phyloP scores from a whole-genome alignment of 2,888 invertebrate species.

The Orthonychiurus folsomi region DNA sequence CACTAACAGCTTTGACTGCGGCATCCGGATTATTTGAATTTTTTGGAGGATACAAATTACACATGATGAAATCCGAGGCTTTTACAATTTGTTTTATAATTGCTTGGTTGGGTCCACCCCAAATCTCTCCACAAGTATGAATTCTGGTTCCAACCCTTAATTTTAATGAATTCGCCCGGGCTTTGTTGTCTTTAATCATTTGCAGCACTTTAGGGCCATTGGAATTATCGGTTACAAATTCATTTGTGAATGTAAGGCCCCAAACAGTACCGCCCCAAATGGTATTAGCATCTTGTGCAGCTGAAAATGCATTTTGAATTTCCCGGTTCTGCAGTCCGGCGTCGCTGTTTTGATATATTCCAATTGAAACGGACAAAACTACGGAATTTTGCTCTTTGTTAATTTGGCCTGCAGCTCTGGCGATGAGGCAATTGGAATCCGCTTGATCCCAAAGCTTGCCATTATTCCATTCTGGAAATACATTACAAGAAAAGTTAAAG shows the following conservation, averaged over 20 bases:
- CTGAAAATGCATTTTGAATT: conserved; percentile 35
- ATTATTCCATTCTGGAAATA: conserved; percentile 27
- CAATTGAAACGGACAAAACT: conserved; percentile 30
- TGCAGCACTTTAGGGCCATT: conserved; percentile 25
- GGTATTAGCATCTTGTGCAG: conserved; percentile 33
- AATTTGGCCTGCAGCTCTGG: conserved; percentile 33
- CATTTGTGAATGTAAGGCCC: conserved; percentile 36
- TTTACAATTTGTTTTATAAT: conserved; percentile 29
- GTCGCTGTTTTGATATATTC: conserved; percentile 29
- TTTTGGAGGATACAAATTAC: conserved; percentile 36
- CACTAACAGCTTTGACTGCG: conserved; percentile 31
- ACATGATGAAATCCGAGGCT: conserved; percentile 37
- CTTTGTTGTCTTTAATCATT: conserved; percentile 32
- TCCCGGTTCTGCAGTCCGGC: conserved; percentile 23
- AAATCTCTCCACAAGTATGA: conserved; percentile 34
- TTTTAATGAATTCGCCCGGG: conserved; percentile 21
- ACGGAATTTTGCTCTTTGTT: conserved; percentile 24
- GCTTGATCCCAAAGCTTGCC: conserved; percentile 33
- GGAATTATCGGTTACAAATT: conserved; percentile 23
- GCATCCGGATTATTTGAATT: conserved; percentile 20
- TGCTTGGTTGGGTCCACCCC: conserved; percentile 25
- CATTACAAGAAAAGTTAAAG: conserved; percentile 3
- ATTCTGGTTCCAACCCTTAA: conserved; percentile 33
- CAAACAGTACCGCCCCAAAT: conserved; percentile 32
- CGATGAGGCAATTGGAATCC: conserved; percentile 31